Base-by-base conservation (phyloP, 2,113 vertebrate genomes). In the Eurystomus gularis region DNA sequence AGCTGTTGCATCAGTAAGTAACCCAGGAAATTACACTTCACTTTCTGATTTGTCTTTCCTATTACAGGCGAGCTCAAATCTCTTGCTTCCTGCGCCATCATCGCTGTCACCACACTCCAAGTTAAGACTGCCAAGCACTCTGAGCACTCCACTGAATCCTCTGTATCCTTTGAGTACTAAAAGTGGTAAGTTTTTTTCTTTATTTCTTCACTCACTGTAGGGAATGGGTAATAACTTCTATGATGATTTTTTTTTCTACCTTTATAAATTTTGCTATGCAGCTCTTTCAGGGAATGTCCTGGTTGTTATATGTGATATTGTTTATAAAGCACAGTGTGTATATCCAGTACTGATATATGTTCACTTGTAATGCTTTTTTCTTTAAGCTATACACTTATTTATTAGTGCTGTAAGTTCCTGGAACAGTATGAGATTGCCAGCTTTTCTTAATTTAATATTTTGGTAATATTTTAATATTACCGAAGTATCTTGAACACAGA, bases 41-140 rank as follows among this genome's bases (percentile, higher is more conserved):
- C 55, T 96, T 98, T 94, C 84, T 98, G 94, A 97, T 98, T 96
- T 97, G 97, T 86, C 86, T 98, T 98, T 96, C 92, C 95, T 97
- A 96, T 98, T 98, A 86, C 98, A 99, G 99, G 94, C 95, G 13
- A 98, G 98, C 97, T 98, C 98, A 96, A 98, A 97, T 83, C 94
- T 98, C 55, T 98, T 97, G 12, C 92, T 99, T 72, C 98, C 98
- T 72, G 98, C 98, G 18, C 98, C 98, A 24, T 98, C 98, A 78
- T 91, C 97, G 15, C 97, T 98, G 81, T 98, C 98, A 37, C 98
- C 98, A 28, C 98, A 98, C 94, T 97, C 98, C 80, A 98, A 97
- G 86, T 96, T 98, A 88, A 98, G 98, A 62, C 94, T 98, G 83
- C 93, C 98, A 3, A 95, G 94, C 14, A 37, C 97, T 66, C 88